Evolutionary conservation across 2,797 vertebrate species (phyloP), one percentile per base, ranked within the genome.

Genomic region (Malacoctenus gilli): DNA sequence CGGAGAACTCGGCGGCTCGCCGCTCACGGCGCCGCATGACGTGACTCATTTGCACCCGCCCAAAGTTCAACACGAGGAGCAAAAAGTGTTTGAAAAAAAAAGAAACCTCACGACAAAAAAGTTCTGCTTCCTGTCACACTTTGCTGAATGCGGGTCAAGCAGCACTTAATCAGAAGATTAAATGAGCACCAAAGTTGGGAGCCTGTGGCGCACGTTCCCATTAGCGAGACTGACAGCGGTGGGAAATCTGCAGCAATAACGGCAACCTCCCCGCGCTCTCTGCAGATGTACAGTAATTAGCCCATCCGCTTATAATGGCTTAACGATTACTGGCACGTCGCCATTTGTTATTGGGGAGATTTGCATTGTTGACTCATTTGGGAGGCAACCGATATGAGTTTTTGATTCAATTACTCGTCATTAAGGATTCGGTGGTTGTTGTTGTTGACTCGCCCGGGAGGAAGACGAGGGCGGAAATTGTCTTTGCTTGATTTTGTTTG

Each of bases 331-430:
- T 80, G 82, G 82, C 85, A 66, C 77, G 72, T 80, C 66, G 67
- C 80, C 79, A 72, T 85, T 86, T 87, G 83, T 85, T 89, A 77
- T 85, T 63, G 41, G 22, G 83, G 74, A 80, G 81, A 77, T 84
- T 83, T 86, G 77, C 84, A 87, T 85, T 86, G 85, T 88, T 81
- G 74, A 79, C 81, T 86, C 83, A 75, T 76, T 82, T 80, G 84
- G 72, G 79, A 71, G 58, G 68, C 75, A 81, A 87, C 65, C 43
- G 63, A 87, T 82, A 86, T 85, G 80, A 88, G 72, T 79, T 87
- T 89, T 75, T 85, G 69, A 87, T 85, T 80, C 69, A 87, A 87
- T 91, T 89, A 86, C 61, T 86, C 85, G 69, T 80, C 82, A 82
- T 89, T 84, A 85, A 79, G 64, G 66, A 76, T 84, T 79, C 54